phyloP scores from a whole-genome alignment of 64 coral and sea anemone species.

The Dendrophyllia cribrosa region DNA sequence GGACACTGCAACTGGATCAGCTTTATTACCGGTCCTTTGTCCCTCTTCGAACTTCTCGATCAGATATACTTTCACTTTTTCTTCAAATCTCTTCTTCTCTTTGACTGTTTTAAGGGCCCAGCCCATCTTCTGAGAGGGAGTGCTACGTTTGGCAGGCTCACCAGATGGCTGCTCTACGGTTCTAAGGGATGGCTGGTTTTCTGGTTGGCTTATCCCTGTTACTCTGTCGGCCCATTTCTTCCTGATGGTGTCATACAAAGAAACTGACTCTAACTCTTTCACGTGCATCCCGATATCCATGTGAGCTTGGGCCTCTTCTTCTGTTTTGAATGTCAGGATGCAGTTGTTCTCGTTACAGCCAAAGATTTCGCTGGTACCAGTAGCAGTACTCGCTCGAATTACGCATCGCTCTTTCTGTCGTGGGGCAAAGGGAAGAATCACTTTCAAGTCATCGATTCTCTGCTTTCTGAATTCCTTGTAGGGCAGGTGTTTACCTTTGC shows the following conservation, averaged over 20 bases:
- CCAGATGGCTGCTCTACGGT: background rate
- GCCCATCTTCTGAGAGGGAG: background rate
- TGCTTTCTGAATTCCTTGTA: too few relatives aligned
- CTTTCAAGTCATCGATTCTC: too few relatives aligned
- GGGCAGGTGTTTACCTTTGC: too few relatives aligned
- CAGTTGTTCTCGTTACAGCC: too few relatives aligned
- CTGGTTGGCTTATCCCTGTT: background rate
- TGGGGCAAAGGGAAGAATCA: too few relatives aligned
- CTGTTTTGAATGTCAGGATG: too few relatives aligned
- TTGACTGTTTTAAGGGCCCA: constrained; percentile 38
- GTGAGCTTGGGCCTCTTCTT: constrained; percentile 26
- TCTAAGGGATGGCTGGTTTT: background rate
- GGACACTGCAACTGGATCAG: constrained; percentile 63
- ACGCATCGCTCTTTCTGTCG: too few relatives aligned
- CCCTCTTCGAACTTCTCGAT: constrained; percentile 52
- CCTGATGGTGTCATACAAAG: constrained; percentile 40
- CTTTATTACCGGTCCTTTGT: constrained; percentile 48
- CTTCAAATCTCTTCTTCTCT: constrained; percentile 9
- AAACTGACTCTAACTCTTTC: constrained; percentile 38
- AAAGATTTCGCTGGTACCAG: too few relatives aligned
- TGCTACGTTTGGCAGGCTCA: background rate
- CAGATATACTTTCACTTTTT: constrained; percentile 34
- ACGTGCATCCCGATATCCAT: constrained; percentile 57
- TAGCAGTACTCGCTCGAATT: too few relatives aligned
- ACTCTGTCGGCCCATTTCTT: constrained; percentile 62